A percentile compares a stretch with the other conserved stretches of the same genome.
Conservation (phyloP, 1,140 invertebrate genomes). For the Formica selysi region DNA sequence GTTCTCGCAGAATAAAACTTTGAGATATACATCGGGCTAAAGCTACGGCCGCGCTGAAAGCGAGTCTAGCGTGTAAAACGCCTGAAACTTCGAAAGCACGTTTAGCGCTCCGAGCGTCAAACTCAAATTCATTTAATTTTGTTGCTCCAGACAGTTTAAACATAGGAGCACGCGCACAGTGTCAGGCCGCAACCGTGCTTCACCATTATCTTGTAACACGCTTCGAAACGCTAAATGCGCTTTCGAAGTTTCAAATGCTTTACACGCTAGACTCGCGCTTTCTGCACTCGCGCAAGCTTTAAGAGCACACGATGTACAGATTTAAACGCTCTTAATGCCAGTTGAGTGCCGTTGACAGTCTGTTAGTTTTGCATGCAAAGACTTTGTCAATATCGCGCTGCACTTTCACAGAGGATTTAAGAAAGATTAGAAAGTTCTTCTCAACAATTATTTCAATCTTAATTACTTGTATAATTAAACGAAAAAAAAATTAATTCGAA, state of each 20-base stretch:
- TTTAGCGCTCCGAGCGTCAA: constrained; percentile 46
- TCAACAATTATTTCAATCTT: background rate
- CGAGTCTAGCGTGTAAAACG: constrained; percentile 57
- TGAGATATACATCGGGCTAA: constrained; percentile 21
- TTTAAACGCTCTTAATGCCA: constrained; percentile 45
- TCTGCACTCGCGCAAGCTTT: background rate
- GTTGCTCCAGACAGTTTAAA: constrained; percentile 62
- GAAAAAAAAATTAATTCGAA: background rate
- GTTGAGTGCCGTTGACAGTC: constrained; percentile 36
- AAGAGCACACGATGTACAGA: constrained; percentile 40
- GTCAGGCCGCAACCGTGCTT: constrained; percentile 60
- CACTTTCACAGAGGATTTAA: background rate
- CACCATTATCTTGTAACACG: constrained; percentile 57
- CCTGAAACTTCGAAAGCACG: constrained; percentile 54
- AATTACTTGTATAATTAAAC: too few species aligned
- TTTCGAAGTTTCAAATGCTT: constrained; percentile 62
- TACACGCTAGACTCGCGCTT: constrained; percentile 42
- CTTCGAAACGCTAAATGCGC: constrained; percentile 61
- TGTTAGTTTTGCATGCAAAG: constrained; percentile 34
- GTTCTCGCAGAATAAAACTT: constrained; percentile 55
- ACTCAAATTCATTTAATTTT: constrained; percentile 64
- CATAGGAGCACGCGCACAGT: constrained; percentile 45
- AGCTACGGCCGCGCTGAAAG: constrained; percentile 26
- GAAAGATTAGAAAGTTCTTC: background rate
- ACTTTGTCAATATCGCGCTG: background rate